Conservation (phyloP, 1,140 invertebrate genomes). For the Orchesella cincta region DNA sequence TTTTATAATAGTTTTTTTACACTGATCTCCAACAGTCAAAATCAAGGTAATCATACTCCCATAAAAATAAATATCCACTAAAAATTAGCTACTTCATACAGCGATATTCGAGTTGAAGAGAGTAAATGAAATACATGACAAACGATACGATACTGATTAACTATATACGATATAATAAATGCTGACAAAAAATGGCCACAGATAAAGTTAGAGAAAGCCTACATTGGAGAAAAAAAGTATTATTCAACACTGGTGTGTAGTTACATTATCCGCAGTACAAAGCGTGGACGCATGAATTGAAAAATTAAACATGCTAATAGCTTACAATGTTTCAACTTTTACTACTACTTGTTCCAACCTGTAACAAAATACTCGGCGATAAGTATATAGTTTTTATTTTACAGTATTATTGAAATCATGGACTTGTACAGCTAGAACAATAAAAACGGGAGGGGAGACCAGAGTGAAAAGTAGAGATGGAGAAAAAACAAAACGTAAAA, state of each 20-base stretch:
- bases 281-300: background rate
- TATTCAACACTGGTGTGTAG: too few relatives aligned
- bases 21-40: slow-evolving; percentile 1
- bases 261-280: too few relatives aligned
- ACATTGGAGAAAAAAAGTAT: background rate
- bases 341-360: background rate
- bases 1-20: too few relatives aligned
- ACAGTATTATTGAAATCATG: background rate
- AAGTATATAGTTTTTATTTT: background rate
- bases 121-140: background rate
- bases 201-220: background rate
- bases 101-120: background rate
- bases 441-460: slow-evolving; percentile 9
- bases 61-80: slow-evolving; percentile 10
- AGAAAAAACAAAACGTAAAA: slow-evolving; percentile 18
- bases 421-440: slow-evolving; percentile 15
- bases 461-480: background rate
- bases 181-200: background rate
- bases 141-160: too few relatives aligned
- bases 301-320: slow-evolving; percentile 26
- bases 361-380: background rate
- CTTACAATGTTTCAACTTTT: slow-evolving; percentile 15
- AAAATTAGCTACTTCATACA: slow-evolving; percentile 19
- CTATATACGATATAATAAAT: too few relatives aligned
- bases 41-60: background rate